Base-by-base conservation (phyloP, 2,113 vertebrate species). In the Plecotus auritus region DNA sequence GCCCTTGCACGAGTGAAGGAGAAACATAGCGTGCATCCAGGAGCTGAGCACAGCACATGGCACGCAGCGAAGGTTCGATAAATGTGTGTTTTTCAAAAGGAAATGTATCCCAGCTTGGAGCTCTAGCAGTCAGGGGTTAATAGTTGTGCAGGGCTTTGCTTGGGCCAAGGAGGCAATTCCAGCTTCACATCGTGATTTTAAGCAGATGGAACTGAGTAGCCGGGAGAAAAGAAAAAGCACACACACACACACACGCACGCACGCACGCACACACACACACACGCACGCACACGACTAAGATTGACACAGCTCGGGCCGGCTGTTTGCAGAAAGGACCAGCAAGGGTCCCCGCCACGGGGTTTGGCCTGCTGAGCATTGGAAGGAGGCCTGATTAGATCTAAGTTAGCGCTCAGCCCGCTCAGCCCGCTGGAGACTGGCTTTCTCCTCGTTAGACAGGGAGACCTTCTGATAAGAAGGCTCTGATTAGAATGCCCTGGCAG, bases 361-460 rank as follows among this genome's bases (percentile, higher is more conserved):
- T 97, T 95, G 97, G 96, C 96, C 93, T 97, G 94, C 93, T 87
- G 91, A 94, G 96, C 83, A 88, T 95, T 98, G 92, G 97, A 97
- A 98, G 95, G 96, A 94, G 95, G 93, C 84, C 9, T 97, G 96
- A 98, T 98, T 96, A 97, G 88, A 98, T 98, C 97, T 97, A 93
- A 98, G 97, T 98, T 97, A 97, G 93, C 69, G 84, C 96, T 97
- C 97, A 85, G 37, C 96, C 86, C 69, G 84, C 96, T 97, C 97
- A 85, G 37, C 96, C 86, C 30, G 22, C 89, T 92, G 76, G 96
- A 98, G 97, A 98, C 97, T 98, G 96, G 91, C 98, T 98, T 98
- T 98, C 97, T 98, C 96, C 96, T 96, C 97, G 96, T 98, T 98
- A 98, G 97, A 95, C 97, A 98, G 98, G 98, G 95, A 98, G 97